These are phyloP conservation scores for Gasterosteus nipponicus DNA, from an alignment of 2,113 vertebrate genomes.

Conservation along the genomic window DNA sequence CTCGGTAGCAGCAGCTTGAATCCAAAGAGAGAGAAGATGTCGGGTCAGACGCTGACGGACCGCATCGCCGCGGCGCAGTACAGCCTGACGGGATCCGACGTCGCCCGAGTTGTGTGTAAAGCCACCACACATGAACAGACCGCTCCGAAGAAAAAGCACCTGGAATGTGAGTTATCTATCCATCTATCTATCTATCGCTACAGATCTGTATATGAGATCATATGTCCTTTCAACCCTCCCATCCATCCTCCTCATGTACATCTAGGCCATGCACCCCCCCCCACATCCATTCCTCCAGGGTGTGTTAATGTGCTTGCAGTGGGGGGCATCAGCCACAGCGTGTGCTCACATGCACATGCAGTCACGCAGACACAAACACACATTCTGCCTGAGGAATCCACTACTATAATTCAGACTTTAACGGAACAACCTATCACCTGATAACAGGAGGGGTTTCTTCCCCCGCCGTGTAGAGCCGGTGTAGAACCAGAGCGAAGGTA, in stretches of 20 bases:
- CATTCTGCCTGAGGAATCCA: constrained; percentile 10
- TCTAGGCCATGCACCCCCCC: constrained; percentile 50
- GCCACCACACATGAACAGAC: constrained; percentile 98
- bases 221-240: constrained; percentile 16
- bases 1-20: constrained; percentile 49
- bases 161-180: constrained; percentile 92
- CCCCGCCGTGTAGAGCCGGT: background rate
- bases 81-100: constrained; percentile 96
- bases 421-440: background rate
- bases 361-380: background rate
- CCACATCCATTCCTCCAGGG: constrained; percentile 21
- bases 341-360: background rate
- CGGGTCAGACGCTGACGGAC: constrained; percentile 98
- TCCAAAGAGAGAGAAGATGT: constrained; percentile 88
- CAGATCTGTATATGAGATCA: background rate
- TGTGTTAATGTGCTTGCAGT: constrained; percentile 17
- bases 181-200: constrained; percentile 30
- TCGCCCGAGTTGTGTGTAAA: constrained; percentile 96
- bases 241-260: constrained; percentile 22
- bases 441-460: constrained; percentile 10
- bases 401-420: constrained; percentile 5
- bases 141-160: constrained; percentile 98
- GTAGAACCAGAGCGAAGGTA: constrained; percentile 13
- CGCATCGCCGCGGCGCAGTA: constrained; percentile 99
- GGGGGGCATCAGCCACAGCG: constrained; percentile 3